Conservation (phyloP, 2,113 vertebrate species). For the Tricholaema leucomelas region DNA sequence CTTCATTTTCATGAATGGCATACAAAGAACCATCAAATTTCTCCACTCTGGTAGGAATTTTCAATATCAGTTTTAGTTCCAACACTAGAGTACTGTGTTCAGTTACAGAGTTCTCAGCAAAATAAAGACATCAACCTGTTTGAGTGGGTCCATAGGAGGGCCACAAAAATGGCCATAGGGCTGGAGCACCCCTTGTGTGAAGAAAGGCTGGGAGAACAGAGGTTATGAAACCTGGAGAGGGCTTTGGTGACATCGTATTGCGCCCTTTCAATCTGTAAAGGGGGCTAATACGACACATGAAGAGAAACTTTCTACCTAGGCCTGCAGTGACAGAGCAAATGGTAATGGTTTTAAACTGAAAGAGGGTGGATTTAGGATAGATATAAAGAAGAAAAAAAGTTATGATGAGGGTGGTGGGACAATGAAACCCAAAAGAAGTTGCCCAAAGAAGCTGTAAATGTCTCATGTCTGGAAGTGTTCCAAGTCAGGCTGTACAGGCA, state of each 20-base stretch:
- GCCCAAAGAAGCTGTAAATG: no score
- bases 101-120: not conserved
- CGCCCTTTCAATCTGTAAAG: not conserved
- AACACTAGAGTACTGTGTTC: not conserved
- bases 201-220: not conserved
- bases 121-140: no score
- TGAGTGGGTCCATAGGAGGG: not conserved
- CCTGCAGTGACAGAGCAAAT: not conserved
- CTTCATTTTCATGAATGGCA: not conserved
- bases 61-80: not conserved
- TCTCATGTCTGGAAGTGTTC: not conserved
- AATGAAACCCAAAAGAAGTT: not conserved
- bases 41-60: not conserved
- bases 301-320: not conserved
- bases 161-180: no score
- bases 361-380: not conserved
- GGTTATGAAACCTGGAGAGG: not conserved
- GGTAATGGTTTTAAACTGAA: not conserved
- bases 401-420: not conserved
- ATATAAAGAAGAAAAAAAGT: not conserved
- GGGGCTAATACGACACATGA: not conserved
- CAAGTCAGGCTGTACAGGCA: not conserved
- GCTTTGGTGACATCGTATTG: not conserved
- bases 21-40: not conserved
- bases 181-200: not conserved